phyloP scores from a whole-genome alignment of 1,140 invertebrate genomes.

The Drosophila simulans region DNA sequence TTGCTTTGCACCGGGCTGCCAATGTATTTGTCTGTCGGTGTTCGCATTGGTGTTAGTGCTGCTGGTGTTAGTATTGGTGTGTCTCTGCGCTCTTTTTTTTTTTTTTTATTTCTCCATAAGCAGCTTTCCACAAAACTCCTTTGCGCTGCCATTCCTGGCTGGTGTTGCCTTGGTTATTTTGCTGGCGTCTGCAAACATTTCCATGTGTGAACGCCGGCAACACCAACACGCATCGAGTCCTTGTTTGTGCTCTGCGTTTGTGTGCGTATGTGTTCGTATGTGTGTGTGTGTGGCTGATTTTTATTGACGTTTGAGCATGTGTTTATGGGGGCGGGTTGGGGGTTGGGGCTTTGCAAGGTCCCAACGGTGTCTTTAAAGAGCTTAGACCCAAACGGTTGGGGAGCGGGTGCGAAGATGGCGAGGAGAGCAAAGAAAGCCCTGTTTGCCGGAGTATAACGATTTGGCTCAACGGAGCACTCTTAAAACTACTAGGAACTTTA shows the following conservation, averaged over 20 bases:
- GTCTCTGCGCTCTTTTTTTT: slow-evolving; percentile 57
- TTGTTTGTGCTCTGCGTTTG: not conserved
- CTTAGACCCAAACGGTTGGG: slow-evolving; percentile 54
- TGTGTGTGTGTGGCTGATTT: slow-evolving; percentile 63
- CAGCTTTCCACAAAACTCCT: slow-evolving; percentile 66
- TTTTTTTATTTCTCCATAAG: slow-evolving; percentile 76
- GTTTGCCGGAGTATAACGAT: slow-evolving; percentile 50
- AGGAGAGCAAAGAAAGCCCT: slow-evolving; percentile 37
- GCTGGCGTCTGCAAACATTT: slow-evolving; percentile 81
- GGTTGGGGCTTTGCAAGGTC: slow-evolving; percentile 21
- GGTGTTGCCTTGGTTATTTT: slow-evolving; percentile 61
- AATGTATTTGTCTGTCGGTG: slow-evolving; percentile 59
- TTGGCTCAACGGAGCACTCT: slow-evolving; percentile 23
- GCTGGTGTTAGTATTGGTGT: slow-evolving; percentile 36
- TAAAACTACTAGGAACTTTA: slow-evolving; percentile 68
- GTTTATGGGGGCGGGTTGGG: slow-evolving; percentile 54
- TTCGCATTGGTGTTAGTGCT: slow-evolving; percentile 1
- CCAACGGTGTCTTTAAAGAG: slow-evolving; percentile 77
- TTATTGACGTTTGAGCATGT: slow-evolving; percentile 81
- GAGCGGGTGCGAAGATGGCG: not conserved
- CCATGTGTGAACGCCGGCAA: slow-evolving; percentile 72
- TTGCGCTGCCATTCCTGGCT: slow-evolving; percentile 37
- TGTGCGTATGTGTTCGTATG: slow-evolving; percentile 1
- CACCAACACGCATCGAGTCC: slow-evolving; percentile 38
- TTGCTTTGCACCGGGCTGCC: slow-evolving; percentile 76